These are phyloP conservation scores for Dicrurus megarhynchus DNA, from an alignment of 2,113 vertebrate genomes.

Conservation along the genomic window DNA sequence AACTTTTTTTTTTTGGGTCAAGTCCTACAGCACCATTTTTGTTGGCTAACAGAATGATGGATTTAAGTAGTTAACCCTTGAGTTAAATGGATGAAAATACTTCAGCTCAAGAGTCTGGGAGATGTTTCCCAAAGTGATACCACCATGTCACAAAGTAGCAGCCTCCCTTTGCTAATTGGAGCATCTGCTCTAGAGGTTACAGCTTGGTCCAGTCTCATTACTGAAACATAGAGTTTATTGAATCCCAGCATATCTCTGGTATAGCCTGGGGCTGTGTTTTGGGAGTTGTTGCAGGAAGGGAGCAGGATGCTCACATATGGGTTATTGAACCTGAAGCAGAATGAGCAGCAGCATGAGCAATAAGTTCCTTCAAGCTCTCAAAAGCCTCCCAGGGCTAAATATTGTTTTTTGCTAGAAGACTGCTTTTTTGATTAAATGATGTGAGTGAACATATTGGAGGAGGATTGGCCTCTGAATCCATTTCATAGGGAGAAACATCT, in stretches of 20 bases:
- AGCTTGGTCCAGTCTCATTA: neutral
- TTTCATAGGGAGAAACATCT: neutral
- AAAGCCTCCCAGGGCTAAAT: neutral
- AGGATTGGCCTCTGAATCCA: neutral
- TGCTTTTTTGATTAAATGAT: neutral
- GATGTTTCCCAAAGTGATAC: rapidly evolving
- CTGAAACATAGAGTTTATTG: neutral
- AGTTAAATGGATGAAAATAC: neutral
- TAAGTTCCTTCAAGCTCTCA: neutral
- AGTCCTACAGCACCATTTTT: neutral
- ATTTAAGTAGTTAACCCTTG: neutral
- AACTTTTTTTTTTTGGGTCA: neutral
- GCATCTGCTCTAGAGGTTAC: rapidly evolving
- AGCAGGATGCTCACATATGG: neutral
- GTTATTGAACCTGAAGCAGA: neutral
- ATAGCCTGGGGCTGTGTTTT: neutral
- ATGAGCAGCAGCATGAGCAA: neutral
- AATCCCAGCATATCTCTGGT: neutral
- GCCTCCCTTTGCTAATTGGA: neutral
- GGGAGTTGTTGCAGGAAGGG: neutral
- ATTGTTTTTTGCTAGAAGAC: neutral
- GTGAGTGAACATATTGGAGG: neutral
- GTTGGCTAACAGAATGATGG: neutral
- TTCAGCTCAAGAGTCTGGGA: neutral
- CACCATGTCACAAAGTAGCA: neutral